Conservation (phyloP, 2,113 vertebrate species). For the Misgurnus anguillicaudatus region DNA sequence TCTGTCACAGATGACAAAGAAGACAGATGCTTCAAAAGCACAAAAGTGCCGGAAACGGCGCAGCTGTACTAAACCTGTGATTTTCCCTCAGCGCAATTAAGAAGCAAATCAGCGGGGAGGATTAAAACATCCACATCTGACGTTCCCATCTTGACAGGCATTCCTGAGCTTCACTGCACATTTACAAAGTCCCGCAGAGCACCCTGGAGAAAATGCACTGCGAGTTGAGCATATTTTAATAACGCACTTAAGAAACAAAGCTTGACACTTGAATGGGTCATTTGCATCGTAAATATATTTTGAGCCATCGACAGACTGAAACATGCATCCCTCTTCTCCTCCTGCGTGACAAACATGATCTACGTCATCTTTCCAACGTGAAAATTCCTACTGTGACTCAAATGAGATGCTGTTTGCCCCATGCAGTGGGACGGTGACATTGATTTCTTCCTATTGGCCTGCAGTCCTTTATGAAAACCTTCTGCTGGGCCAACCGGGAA, state of each 20-base stretch:
- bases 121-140: slow-evolving; percentile 48
- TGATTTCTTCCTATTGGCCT: slow-evolving; percentile 26
- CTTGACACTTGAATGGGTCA: slow-evolving; percentile 15
- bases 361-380: neutral
- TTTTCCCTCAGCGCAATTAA: slow-evolving; percentile 50
- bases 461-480: slow-evolving; percentile 47
- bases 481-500: slow-evolving; percentile 46
- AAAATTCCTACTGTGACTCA: neutral
- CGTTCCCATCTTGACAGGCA: slow-evolving; percentile 39
- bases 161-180: slow-evolving; percentile 20
- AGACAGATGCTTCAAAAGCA: slow-evolving; percentile 23
- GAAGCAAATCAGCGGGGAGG: slow-evolving; percentile 45
- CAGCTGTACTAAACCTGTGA: slow-evolving; percentile 33
- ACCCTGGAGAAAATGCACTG: slow-evolving; percentile 15
- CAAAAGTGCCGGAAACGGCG: slow-evolving; percentile 30
- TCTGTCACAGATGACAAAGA: slow-evolving; percentile 23
- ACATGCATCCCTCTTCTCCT: slow-evolving; percentile 8
- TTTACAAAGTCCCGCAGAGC: slow-evolving; percentile 40
- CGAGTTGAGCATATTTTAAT: slow-evolving; percentile 41
- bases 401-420: neutral
- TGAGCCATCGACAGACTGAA: slow-evolving; percentile 12
- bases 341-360: neutral
- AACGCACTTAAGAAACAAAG: slow-evolving; percentile 35
- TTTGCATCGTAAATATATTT: slow-evolving; percentile 20
- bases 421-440: slow-evolving; percentile 26